Conservation (phyloP, 37 sponge, comb jelly and placozoan genomes). For the Theonella swinhoei region DNA sequence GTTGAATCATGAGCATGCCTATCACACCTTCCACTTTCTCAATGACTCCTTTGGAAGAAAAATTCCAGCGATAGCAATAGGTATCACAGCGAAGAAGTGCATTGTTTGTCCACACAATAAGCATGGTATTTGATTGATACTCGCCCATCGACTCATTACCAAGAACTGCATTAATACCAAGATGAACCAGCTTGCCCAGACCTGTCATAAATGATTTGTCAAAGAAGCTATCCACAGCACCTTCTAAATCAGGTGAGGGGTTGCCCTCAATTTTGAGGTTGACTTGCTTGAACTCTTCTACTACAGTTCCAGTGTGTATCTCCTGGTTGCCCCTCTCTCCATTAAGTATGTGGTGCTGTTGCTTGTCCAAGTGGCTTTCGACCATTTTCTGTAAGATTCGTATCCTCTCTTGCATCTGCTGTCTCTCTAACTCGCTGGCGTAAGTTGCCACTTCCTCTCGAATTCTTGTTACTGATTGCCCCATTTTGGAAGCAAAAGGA, state of each 20-base stretch:
- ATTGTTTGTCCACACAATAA: slow-evolving; percentile 34
- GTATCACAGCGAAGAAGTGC: slow-evolving; percentile 41
- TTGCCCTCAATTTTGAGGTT: neutral
- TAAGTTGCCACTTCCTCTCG: too few species aligned
- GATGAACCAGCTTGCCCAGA: neutral
- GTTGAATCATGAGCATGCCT: slow-evolving; percentile 23
- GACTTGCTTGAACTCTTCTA: slow-evolving; percentile 7
- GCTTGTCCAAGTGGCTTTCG: neutral
- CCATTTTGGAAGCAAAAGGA: too few species aligned
- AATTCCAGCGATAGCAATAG: slow-evolving; percentile 47
- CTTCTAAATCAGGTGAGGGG: neutral
- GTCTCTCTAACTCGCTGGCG: too few species aligned
- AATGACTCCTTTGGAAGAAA: slow-evolving; percentile 24
- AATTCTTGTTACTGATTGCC: neutral
- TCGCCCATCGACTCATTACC: slow-evolving; percentile 22
- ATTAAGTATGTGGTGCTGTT: neutral
- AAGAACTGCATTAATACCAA: slow-evolving; percentile 2
- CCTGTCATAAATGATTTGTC: neutral
- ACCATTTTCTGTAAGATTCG: slow-evolving; percentile 20
- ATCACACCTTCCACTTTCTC: slow-evolving; percentile 7
- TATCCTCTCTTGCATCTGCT: too few species aligned
- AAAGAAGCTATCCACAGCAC: slow-evolving; percentile 5
- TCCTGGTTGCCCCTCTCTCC: slow-evolving; percentile 18
- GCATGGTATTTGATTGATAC: slow-evolving; percentile 15
- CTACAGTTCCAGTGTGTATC: slow-evolving; percentile 26